Evolutionary conservation across 2,113 vertebrate genomes (phyloP), one percentile per base, ranked within the genome.

Genomic region (Aix galericulata): DNA sequence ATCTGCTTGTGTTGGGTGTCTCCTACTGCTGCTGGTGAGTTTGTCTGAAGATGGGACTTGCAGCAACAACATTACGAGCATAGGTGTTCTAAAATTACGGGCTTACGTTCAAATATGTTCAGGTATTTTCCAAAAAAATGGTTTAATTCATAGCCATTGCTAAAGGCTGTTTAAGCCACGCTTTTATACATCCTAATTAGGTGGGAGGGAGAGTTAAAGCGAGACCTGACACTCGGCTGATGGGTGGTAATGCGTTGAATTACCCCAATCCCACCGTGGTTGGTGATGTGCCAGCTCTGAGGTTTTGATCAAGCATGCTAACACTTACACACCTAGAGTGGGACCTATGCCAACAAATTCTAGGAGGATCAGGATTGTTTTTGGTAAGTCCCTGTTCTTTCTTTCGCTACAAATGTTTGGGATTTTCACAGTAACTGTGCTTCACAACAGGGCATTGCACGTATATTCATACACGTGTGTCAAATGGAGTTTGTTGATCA

Each of bases 401-500:
- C 25, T 76, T 93, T 67, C 88, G 32, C 38, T 90, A 31, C 83
- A 88, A 93, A 44, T 64, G 17, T 31, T 81, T 96, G 85, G 50
- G 16, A 27, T 89, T 91, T 87, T 89, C 50, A 52, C n/a, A 29
- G 29, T 71, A 67, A 7, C 18, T 46, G 15, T 78, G 86, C 36
- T 76, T 58, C 69, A 34, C 42, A 44, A 17, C 22, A 53, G 52
- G 32, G 26, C 58, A 3, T 34, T 52, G 32, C 17, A 18, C 53
- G 16, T 73, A 18, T 58, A 13, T 76, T 82, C 34, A 40, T 76
- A 69, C 2, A 14, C 7, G 8, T 58, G 22, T 58, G 11, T 80
- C 63, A 29, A 5, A 23, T 50, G 20, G 59, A 60, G 8, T 79
- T 88, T 42, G 34, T 64, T 82, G 69, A 40, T 83, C 74, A 88